Evolutionary conservation across 2,797 vertebrate genomes (phyloP), one percentile per base, ranked within the genome.

Genomic region (Chelon auratus): DNA sequence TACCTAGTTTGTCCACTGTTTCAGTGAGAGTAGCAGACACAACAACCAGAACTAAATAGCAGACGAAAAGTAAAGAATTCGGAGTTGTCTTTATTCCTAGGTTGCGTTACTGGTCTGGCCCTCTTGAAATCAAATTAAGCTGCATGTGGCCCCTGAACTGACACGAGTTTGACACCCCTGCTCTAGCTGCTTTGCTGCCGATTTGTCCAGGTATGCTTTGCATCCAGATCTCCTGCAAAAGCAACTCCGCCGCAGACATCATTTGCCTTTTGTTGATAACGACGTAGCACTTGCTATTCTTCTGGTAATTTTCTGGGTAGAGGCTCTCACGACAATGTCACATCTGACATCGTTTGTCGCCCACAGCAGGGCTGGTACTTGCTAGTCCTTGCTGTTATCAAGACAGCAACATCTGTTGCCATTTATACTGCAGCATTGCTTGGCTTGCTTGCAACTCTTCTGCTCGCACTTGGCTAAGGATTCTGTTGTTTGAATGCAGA

Each of bases 401-500:
- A 79, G 81, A 90, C 61, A 42, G 78, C 59, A 78, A 65, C 83
- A 87, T 82, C 82, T 87, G 82, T 79, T 81, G 59, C 68, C 18
- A 52, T 82, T 86, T 80, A 62, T 79, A 54, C 42, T 61, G 62
- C 63, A 52, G 68, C 6, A 6, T 61, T 81, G 42, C 72, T 78
- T 80, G 72, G 71, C 75, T 81, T 75, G 69, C 62, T 52, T 84
- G 71, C 47, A 43, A 6, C 50, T 55, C 36, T 73, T 6, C 58
- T 61, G 57, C 83, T 90, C 15, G 1, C 81, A 74, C 66, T 77
- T 72, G 5, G 75, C 72, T 80, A 63, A 67, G 45, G 62, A 89
- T 90, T 88, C 37, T 92, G 62, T 65, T 73, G 79, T 75, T 63
- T 60, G 58, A 53, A 77, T 84, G 77, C 68, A 80, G 66, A 83